phyloP scores from a whole-genome alignment of 2,888 invertebrate genomes.

The Charanyca ferruginea region DNA sequence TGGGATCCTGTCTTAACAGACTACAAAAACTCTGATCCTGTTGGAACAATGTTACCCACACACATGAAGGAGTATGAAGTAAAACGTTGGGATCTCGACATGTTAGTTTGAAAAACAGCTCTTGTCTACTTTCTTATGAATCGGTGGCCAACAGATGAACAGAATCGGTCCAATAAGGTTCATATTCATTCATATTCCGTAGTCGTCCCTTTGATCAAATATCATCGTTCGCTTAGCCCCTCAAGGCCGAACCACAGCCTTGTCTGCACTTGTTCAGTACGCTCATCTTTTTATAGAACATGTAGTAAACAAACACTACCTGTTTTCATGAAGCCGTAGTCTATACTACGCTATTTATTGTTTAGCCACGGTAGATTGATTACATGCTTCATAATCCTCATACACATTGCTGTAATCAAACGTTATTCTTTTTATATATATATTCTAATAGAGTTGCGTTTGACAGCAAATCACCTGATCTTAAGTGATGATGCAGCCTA shows the following conservation, averaged over 20 bases:
- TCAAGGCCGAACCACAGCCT: conserved; percentile 32
- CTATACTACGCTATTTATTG: not conserved
- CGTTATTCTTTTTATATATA: no score
- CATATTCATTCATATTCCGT: conserved; percentile 15
- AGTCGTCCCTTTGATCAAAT: conserved; percentile 2
- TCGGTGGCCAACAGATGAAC: not conserved
- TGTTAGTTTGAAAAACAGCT: not conserved
- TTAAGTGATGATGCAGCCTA: no score
- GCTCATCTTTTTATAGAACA: conserved; percentile 34
- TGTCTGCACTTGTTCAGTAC: conserved; percentile 28
- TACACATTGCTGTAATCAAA: not conserved
- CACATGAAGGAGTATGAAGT: not conserved
- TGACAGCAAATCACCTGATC: no score
- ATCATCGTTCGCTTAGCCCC: not conserved
- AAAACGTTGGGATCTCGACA: not conserved
- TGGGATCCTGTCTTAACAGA: not conserved
- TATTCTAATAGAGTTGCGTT: no score
- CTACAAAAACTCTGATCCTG: not conserved
- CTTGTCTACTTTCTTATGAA: not conserved
- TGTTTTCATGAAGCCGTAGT: conserved; percentile 36
- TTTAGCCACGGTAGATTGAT: not conserved
- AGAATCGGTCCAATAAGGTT: not conserved
- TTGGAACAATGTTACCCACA: not conserved
- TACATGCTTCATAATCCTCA: not conserved
- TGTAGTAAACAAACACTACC: conserved; percentile 23